A percentile compares a stretch with the other conserved stretches of the same genome.
Evolutionary conservation across 2,797 vertebrate genomes (phyloP).

Genomic region (Moxostoma hubbsi): DNA sequence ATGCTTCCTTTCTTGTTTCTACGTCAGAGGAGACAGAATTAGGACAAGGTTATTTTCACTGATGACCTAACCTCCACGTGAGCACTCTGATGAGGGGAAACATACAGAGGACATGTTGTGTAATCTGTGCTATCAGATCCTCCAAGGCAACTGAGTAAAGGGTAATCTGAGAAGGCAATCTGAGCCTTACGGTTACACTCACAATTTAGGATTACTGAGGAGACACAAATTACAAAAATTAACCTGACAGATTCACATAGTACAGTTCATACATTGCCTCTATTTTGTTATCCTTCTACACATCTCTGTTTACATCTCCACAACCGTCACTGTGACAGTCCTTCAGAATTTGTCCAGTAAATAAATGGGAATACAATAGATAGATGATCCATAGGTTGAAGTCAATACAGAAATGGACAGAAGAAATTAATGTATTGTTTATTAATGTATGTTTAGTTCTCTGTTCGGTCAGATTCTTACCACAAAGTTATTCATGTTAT

Average conservation of each 20-base stretch:
- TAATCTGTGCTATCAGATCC: constrained; percentile 62
- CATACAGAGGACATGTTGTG: constrained; percentile 39
- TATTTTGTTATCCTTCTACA: not conserved
- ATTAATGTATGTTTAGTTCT: no score
- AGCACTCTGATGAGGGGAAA: constrained; percentile 28
- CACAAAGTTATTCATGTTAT: no score
- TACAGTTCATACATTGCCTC: not conserved
- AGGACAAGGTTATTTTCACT: constrained; percentile 30
- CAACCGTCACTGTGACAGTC: not conserved
- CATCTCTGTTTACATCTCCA: not conserved
- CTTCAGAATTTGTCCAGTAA: not conserved
- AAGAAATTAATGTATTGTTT: not conserved
- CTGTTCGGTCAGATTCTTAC: no score
- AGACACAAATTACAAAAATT: constrained; percentile 53
- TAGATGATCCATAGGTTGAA: not conserved
- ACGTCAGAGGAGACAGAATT: constrained; percentile 46
- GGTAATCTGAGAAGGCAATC: constrained; percentile 58
- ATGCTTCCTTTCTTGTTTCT: not conserved
- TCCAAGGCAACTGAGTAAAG: constrained; percentile 37
- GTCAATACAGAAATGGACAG: not conserved
- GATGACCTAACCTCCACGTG: constrained; percentile 48
- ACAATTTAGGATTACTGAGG: constrained; percentile 55
- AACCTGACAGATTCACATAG: constrained; percentile 26
- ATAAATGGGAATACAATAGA: not conserved
- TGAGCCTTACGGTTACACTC: constrained; percentile 49